Evolutionary conservation across 2,888 invertebrate species (phyloP).

Genomic region (Chironomus tentans): DNA sequence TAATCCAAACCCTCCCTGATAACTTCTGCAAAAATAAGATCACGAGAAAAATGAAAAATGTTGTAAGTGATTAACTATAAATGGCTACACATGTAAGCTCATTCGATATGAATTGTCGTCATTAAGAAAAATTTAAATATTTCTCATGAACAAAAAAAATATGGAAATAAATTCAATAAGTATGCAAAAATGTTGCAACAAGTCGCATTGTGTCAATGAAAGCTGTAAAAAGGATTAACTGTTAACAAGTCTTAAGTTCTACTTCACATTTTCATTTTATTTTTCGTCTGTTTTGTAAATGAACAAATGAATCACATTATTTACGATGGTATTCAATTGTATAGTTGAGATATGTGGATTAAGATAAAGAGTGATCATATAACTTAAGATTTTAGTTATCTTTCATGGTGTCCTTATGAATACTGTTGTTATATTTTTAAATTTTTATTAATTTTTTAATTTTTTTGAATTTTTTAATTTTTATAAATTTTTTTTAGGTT

Average conservation of each 20-base stretch:
- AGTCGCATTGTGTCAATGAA: background rate
- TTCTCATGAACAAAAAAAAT: too few species aligned
- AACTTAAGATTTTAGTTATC: too few species aligned
- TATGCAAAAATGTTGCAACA: conserved; percentile 9
- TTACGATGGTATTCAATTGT: background rate
- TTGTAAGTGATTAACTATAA: background rate
- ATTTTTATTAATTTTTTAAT: too few species aligned
- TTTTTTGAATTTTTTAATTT: too few species aligned
- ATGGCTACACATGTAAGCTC: background rate
- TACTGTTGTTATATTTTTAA: too few species aligned
- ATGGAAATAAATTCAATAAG: background rate
- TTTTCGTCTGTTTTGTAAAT: background rate
- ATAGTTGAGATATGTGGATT: too few species aligned
- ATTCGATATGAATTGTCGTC: background rate
- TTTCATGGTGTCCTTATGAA: too few species aligned
- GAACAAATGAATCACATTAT: background rate
- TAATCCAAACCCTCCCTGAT: background rate
- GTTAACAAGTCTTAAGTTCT: conserved; percentile 7
- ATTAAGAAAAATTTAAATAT: too few species aligned
- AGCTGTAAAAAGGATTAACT: conserved; percentile 10
- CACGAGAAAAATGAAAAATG: background rate
- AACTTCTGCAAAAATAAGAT: background rate
- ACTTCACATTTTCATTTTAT: background rate
- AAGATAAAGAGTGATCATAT: too few species aligned
- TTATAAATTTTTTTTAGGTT: too few species aligned